phyloP scores from a whole-genome alignment of 2,888 invertebrate species.

The Melinaea marsaeus region DNA sequence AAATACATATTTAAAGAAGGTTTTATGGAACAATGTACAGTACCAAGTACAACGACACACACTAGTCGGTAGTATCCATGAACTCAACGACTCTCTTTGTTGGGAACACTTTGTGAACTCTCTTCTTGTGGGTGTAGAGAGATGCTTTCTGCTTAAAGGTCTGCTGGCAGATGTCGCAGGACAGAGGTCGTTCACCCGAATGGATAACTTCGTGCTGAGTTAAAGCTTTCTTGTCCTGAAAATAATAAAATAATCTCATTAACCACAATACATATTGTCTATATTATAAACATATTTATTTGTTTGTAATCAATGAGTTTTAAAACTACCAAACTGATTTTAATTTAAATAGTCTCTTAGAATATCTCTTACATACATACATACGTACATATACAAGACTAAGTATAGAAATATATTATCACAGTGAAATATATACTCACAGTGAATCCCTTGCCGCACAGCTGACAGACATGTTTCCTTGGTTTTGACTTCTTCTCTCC shows the following conservation, averaged over 20 bases:
- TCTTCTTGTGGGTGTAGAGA: conserved; percentile 62
- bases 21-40: no score
- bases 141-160: conserved; percentile 73
- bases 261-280: no score
- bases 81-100: conserved; percentile 53
- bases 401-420: background rate
- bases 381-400: background rate
- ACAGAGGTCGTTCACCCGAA: conserved; percentile 57
- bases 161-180: conserved; percentile 67
- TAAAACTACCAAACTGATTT: no score
- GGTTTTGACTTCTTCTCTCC: conserved; percentile 66
- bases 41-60: no score
- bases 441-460: conserved; percentile 62
- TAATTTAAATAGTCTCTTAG: no score
- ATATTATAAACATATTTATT: background rate
- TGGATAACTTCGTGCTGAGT: conserved; percentile 68
- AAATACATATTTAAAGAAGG: no score
- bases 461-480: conserved; percentile 58
- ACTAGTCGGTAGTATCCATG: conserved; percentile 41
- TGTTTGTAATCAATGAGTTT: background rate
- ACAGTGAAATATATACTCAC: no score
- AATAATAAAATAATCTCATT: conserved; percentile 2
- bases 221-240: conserved; percentile 64
- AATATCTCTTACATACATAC: no score
- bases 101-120: conserved; percentile 64